phyloP scores from a whole-genome alignment of 2,888 invertebrate genomes.

The Folsomia candida region DNA sequence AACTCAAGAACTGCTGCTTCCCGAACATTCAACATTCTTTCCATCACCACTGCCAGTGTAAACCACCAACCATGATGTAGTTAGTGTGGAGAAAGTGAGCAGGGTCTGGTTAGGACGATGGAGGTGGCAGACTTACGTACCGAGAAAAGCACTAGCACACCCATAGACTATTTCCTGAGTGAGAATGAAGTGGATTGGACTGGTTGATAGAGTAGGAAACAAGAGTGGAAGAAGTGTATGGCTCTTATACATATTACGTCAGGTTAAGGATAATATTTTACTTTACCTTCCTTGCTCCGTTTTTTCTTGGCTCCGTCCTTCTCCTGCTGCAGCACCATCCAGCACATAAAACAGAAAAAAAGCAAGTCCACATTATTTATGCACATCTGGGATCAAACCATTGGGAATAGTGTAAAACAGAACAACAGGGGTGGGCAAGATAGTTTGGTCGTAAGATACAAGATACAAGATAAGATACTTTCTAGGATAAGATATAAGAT shows the following conservation, averaged over 20 bases:
- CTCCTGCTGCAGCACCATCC: constrained; percentile 63
- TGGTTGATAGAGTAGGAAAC: not conserved
- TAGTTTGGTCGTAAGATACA: no score
- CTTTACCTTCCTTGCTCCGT: constrained; percentile 84
- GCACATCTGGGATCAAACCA: constrained; percentile 29
- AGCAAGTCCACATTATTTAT: constrained; percentile 40
- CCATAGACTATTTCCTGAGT: not conserved
- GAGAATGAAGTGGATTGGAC: constrained; percentile 1
- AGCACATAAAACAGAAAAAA: constrained; percentile 20
- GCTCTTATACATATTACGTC: constrained; percentile 1
- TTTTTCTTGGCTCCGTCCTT: constrained; percentile 78
- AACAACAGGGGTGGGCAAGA: no score
- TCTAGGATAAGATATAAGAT: no score
- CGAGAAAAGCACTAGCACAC: not conserved
- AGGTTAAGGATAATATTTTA: constrained; percentile 43
- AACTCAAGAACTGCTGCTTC: not conserved
- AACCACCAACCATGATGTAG: not conserved
- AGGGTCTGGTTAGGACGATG: not conserved
- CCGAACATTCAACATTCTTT: not conserved
- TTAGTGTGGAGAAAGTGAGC: constrained; percentile 10
- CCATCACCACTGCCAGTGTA: not conserved
- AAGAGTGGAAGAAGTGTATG: not conserved
- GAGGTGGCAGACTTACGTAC: not conserved
- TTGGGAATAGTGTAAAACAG: constrained; percentile 27
- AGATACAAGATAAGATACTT: no score